Percentiles rank a stretch among this genome's conserved stretches.
These are phyloP conservation scores for Bilobella aurantiaca DNA, from an alignment of 1,140 invertebrate species.

Conservation along the genomic window DNA sequence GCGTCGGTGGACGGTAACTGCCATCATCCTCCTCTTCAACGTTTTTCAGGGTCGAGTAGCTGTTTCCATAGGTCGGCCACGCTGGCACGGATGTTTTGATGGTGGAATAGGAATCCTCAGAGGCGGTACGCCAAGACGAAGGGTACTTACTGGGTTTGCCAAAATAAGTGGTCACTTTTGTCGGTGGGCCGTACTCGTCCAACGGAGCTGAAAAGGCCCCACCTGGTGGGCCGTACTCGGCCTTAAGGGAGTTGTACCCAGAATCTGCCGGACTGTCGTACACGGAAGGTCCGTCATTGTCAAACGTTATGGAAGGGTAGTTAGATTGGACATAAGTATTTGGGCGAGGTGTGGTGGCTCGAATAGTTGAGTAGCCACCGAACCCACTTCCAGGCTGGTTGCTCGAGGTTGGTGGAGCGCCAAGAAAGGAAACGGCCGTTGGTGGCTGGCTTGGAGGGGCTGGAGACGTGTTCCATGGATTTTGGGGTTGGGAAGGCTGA, in stretches of 20 bases:
- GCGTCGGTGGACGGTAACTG: slow-evolving; percentile 1
- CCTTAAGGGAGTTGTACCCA: neutral
- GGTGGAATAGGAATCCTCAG: neutral
- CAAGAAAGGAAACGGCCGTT: neutral
- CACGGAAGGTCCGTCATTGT: neutral
- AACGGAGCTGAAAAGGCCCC: neutral
- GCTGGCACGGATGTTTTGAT: neutral
- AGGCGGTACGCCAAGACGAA: neutral
- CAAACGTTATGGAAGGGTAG: neutral
- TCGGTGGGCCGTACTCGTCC: neutral
- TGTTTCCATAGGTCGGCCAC: neutral
- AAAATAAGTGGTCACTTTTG: neutral
- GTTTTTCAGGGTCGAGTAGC: neutral
- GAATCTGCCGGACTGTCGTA: too few relatives aligned
- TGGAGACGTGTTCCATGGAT: too few relatives aligned
- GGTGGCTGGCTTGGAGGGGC: neutral
- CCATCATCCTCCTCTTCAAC: neutral
- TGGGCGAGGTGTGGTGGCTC: neutral
- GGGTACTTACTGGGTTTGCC: neutral
- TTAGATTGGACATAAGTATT: neutral
- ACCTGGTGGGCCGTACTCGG: neutral
- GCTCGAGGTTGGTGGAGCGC: neutral
- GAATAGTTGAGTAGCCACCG: neutral
- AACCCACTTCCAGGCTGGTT: neutral
- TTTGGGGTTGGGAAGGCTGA: neutral